Percentiles rank a stretch among this genome's conserved stretches.
These are phyloP conservation scores for Zaprionus africanus DNA, from an alignment of 1,140 invertebrate species.

Conservation along the genomic window DNA sequence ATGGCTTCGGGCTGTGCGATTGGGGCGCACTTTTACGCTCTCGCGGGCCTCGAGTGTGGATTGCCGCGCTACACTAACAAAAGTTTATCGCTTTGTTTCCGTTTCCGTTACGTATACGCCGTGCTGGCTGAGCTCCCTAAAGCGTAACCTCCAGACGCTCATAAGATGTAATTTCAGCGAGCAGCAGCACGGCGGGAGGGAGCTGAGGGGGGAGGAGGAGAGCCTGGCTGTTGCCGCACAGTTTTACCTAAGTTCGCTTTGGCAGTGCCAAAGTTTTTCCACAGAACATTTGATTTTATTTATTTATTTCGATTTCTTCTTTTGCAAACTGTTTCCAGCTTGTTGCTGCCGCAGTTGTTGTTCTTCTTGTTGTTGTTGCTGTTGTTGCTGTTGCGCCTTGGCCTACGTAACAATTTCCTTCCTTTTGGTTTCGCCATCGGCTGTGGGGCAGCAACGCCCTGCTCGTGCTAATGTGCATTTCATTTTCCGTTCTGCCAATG, in stretches of 20 bases:
- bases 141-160: constrained; percentile 71
- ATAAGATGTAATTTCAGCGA: constrained; percentile 78
- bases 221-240: constrained; percentile 1
- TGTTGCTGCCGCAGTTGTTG: constrained; percentile 18
- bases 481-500: constrained; percentile 72
- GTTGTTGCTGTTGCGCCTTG: constrained; percentile 26
- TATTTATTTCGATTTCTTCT: constrained; percentile 78
- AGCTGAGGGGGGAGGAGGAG: background rate
- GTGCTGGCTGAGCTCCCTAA: constrained; percentile 32
- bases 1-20: constrained; percentile 26
- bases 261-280: constrained; percentile 57
- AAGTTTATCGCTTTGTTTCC: constrained; percentile 81
- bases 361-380: background rate
- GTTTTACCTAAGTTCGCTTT: constrained; percentile 46
- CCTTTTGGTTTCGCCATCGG: constrained; percentile 40
- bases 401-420: constrained; percentile 72
- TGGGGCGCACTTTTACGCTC: constrained; percentile 68
- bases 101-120: constrained; percentile 69
- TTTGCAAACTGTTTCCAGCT: constrained; percentile 18
- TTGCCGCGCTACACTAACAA: constrained; percentile 70
- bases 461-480: constrained; percentile 76
- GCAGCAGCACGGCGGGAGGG: background rate
- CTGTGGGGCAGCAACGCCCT: constrained; percentile 23
- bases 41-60: constrained; percentile 61
- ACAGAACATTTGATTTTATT: constrained; percentile 78